These are phyloP conservation scores for Dysidea cf. avara DNA, from an alignment of 37 sponge, comb jelly and placozoan species.

Conservation along the genomic window DNA sequence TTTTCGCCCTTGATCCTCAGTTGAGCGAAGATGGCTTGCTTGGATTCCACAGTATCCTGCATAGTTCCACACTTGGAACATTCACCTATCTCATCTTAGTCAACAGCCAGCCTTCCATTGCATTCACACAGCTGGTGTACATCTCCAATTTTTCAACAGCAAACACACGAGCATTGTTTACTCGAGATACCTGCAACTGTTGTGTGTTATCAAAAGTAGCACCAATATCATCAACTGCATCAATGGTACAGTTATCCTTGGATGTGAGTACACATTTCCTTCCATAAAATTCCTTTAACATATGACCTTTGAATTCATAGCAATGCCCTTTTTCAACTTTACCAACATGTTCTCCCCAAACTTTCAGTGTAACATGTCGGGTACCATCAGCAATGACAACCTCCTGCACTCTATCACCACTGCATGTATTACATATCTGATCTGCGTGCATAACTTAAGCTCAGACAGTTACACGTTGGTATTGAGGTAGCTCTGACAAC, in stretches of 20 bases:
- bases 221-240: neutral
- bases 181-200: neutral
- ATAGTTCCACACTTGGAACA: slow-evolving; percentile 4
- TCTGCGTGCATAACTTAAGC: no score
- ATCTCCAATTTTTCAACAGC: neutral
- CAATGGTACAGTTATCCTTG: neutral
- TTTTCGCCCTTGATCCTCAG: neutral
- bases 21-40: neutral
- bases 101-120: neutral
- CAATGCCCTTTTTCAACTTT: neutral
- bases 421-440: no score
- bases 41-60: neutral
- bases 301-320: neutral
- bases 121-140: slow-evolving; percentile 10
- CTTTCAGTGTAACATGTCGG: no score
- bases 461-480: no score
- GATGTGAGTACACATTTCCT: no score
- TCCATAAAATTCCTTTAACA: neutral
- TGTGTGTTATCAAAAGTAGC: no score
- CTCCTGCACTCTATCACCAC: no score
- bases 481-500: no score
- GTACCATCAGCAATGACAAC: no score
- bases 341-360: no score
- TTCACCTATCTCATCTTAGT: slow-evolving; percentile 1
- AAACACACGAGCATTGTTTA: neutral